Conservation (phyloP, 2,797 vertebrate genomes). For the Poecilia gillii region DNA sequence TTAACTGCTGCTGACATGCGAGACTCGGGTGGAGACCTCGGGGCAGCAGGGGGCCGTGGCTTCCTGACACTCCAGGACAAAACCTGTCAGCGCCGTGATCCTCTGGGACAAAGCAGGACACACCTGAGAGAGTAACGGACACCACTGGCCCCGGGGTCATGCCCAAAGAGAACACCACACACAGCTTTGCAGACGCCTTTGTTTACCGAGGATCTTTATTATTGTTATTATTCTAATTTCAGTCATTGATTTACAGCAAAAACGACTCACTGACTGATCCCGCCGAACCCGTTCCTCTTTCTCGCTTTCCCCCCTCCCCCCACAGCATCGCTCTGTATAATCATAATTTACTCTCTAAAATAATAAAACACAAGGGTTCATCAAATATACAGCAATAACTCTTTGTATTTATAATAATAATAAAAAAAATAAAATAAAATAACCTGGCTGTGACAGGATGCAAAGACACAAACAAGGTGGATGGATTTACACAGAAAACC, state of each 20-base stretch:
- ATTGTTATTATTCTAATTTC: conserved; percentile 38
- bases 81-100: conserved; percentile 54
- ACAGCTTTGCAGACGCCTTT: not conserved
- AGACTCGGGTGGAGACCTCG: conserved; percentile 36
- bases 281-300: conserved; percentile 26
- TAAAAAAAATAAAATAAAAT: not conserved
- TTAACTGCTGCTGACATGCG: conserved; percentile 39
- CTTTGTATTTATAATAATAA: conserved; percentile 51
- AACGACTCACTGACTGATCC: conserved; percentile 31
- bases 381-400: conserved; percentile 65
- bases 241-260: conserved; percentile 55
- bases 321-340: conserved; percentile 55
- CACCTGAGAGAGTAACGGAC: conserved; percentile 66
- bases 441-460: conserved; percentile 34
- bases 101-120: conserved; percentile 42
- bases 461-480: conserved; percentile 39
- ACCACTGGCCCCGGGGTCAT: conserved; percentile 48
- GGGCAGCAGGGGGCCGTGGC: conserved; percentile 2
- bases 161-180: conserved; percentile 26
- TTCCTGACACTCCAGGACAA: conserved; percentile 55
- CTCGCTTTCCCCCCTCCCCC: not conserved
- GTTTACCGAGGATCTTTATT: conserved; percentile 35
- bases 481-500: conserved; percentile 41
- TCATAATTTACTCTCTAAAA: conserved; percentile 73
- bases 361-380: conserved; percentile 56